Conservation (phyloP, 2,888 invertebrate genomes). For the Pachydiplax longipennis region DNA sequence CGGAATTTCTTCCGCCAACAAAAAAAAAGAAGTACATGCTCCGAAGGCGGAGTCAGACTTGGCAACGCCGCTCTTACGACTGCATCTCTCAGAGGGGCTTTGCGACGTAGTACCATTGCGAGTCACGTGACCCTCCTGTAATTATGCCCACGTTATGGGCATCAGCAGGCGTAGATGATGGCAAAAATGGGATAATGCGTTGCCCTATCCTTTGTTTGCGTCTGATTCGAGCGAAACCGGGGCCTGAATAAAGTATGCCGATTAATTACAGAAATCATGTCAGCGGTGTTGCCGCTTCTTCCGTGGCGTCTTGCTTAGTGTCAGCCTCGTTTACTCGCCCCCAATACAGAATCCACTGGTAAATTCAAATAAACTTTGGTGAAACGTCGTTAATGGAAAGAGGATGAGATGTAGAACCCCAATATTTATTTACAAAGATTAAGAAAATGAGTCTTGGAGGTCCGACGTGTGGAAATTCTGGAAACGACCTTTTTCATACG, state of each 20-base stretch:
- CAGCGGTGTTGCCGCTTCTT: background rate
- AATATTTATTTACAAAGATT: too few relatives aligned
- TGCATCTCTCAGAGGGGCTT: background rate
- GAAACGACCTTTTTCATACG: too few relatives aligned
- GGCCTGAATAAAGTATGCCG: background rate
- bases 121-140: background rate
- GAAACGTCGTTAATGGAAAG: background rate
- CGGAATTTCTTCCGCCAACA: background rate
- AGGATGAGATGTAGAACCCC: too few relatives aligned
- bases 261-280: background rate
- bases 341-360: background rate
- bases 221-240: background rate
- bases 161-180: background rate
- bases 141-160: background rate
- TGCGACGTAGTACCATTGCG: background rate
- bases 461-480: too few relatives aligned
- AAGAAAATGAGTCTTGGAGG: too few relatives aligned
- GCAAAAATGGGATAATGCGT: background rate
- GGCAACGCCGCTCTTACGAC: background rate
- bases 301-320: background rate
- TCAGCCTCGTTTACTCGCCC: background rate
- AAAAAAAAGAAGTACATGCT: background rate
- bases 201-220: background rate
- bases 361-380: too few relatives aligned
- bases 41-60: background rate